These are phyloP conservation scores for Eupeodes latifasciatus DNA, from an alignment of 2,888 invertebrate species.

Conservation along the genomic window DNA sequence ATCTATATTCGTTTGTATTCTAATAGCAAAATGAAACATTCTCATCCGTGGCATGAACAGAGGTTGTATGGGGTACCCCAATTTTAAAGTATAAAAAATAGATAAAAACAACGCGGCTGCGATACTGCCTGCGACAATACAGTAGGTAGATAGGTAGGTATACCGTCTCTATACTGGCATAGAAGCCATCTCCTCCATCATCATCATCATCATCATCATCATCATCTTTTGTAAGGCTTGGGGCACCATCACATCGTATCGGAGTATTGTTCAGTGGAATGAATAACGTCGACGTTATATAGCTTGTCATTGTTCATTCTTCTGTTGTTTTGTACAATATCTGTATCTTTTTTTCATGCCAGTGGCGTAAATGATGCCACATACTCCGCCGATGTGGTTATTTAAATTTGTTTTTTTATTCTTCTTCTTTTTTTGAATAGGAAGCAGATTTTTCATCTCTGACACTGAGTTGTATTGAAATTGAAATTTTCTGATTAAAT, in stretches of 20 bases:
- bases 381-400: conserved; percentile 71
- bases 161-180: conserved; percentile 13
- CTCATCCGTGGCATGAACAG: conserved; percentile 57
- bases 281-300: conserved; percentile 66
- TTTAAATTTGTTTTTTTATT: conserved; percentile 48
- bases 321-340: conserved; percentile 67
- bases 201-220: conserved; percentile 64
- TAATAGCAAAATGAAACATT: conserved; percentile 58
- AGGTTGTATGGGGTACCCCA: conserved; percentile 61
- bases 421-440: conserved; percentile 62
- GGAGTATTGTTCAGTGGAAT: conserved; percentile 68
- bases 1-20: conserved; percentile 53
- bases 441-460: conserved; percentile 76
- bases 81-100: conserved; percentile 47
- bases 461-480: conserved; percentile 76
- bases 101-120: conserved; percentile 42
- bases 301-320: conserved; percentile 68
- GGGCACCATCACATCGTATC: conserved; percentile 35
- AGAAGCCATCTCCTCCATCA: conserved; percentile 71
- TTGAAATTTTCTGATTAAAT: conserved; percentile 76
- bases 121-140: conserved; percentile 52
- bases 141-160: not conserved
- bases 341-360: conserved; percentile 67
- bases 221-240: conserved; percentile 48
- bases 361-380: conserved; percentile 76